Percentiles rank a stretch among this genome's conserved stretches.
Conservation (phyloP, 2,797 vertebrate genomes). For the Scyliorhinus canicula region DNA sequence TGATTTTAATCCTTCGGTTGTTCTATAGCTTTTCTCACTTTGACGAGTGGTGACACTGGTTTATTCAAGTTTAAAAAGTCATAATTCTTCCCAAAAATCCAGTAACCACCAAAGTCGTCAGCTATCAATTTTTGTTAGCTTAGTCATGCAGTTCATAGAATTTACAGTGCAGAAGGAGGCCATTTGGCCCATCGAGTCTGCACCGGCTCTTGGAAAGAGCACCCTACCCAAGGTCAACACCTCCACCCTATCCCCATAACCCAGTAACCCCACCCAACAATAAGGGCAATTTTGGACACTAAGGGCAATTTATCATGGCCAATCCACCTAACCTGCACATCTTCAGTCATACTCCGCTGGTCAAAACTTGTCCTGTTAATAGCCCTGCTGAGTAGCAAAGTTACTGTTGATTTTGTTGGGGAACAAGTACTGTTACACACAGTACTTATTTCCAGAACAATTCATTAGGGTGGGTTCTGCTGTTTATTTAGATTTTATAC, state of each 20-base stretch:
- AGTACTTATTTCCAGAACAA: neutral
- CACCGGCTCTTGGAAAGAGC: too few relatives aligned
- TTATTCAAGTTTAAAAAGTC: neutral
- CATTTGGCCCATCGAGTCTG: too few relatives aligned
- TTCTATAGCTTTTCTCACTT: neutral
- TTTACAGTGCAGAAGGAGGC: too few relatives aligned
- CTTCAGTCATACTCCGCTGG: neutral
- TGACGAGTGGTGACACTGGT: neutral
- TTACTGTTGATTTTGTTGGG: conserved; percentile 1
- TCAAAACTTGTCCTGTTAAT: neutral
- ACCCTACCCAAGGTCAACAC: too few relatives aligned
- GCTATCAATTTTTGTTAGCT: neutral
- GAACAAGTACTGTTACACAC: neutral
- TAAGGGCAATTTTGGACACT: too few relatives aligned
- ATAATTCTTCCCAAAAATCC: neutral
- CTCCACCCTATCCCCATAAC: too few relatives aligned
- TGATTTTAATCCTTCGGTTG: neutral
- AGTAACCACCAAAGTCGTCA: neutral
- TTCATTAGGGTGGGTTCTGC: neutral
- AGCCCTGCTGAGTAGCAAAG: neutral
- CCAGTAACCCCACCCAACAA: too few relatives aligned
- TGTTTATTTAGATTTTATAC: neutral
- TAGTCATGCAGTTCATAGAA: too few relatives aligned
- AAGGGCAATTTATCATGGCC: too few relatives aligned
- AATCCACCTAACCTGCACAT: too few relatives aligned